phyloP scores from a whole-genome alignment of 2,113 vertebrate genomes.

The Pangasianodon gigas region DNA sequence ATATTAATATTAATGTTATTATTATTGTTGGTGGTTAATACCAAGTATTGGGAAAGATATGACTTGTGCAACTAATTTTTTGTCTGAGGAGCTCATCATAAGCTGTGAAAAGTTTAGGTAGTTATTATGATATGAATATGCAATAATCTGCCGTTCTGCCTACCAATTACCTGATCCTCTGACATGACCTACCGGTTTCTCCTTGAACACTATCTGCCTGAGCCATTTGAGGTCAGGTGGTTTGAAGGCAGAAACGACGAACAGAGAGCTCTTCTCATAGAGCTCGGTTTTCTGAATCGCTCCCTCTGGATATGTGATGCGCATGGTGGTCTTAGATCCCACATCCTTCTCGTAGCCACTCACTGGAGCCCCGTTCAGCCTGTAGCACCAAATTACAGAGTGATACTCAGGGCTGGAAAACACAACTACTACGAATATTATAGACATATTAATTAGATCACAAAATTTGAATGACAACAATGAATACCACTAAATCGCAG shows the following conservation, averaged over 20 bases:
- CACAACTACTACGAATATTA: neutral
- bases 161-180: neutral
- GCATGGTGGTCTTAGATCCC: conserved; percentile 92
- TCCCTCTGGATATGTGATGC: conserved; percentile 97
- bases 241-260: conserved; percentile 96
- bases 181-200: conserved; percentile 86
- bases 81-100: neutral
- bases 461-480: neutral
- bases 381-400: conserved; percentile 61
- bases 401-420: neutral
- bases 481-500: neutral
- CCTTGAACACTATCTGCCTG: conserved; percentile 92
- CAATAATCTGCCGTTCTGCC: neutral
- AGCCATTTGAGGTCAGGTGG: conserved; percentile 97
- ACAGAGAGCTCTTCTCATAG: conserved; percentile 92
- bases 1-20: no score
- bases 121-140: neutral
- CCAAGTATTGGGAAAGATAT: neutral
- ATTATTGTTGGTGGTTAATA: no score
- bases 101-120: neutral
- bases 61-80: neutral
- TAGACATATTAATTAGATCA: neutral
- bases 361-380: conserved; percentile 92
- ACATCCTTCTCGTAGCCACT: conserved; percentile 89
- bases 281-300: conserved; percentile 89